A percentile compares a stretch with the other conserved stretches of the same genome.
These are phyloP conservation scores for Cydia splendana DNA, from an alignment of 1,140 invertebrate genomes.

Conservation along the genomic window DNA sequence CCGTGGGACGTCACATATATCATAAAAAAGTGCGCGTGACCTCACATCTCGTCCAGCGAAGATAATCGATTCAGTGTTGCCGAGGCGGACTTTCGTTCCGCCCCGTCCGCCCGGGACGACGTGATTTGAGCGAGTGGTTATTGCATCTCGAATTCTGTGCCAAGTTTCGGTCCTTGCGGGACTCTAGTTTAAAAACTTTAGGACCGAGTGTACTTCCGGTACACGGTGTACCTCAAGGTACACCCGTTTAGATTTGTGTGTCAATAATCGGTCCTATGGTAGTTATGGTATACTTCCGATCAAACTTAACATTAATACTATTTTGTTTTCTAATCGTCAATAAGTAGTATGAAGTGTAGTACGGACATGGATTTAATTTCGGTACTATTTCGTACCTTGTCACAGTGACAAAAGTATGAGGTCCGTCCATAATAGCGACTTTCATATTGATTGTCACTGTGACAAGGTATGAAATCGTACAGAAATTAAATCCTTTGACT, in stretches of 20 bases:
- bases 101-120: not conserved
- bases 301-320: too few species aligned
- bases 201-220: not conserved
- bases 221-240: not conserved
- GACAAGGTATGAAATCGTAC: too few species aligned
- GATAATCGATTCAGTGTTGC: slow-evolving; percentile 1
- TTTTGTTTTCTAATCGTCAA: too few species aligned
- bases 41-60: slow-evolving; percentile 3
- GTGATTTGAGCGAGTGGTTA: not conserved
- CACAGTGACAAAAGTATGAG: too few species aligned
- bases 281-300: too few species aligned
- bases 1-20: too few species aligned
- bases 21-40: not conserved
- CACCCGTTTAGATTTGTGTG: not conserved
- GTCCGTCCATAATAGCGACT: too few species aligned
- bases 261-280: not conserved
- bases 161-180: not conserved
- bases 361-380: too few species aligned
- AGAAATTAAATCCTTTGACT: too few species aligned
- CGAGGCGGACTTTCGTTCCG: slow-evolving; percentile 5
- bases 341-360: too few species aligned
- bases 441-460: too few species aligned
- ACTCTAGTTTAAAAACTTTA: not conserved
- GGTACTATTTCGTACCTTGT: too few species aligned
- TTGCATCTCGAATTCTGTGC: not conserved